A percentile compares a stretch with the other conserved stretches of the same genome.
Evolutionary conservation across 2,888 invertebrate species (phyloP).

Genomic region (Drosophila anceps): DNA sequence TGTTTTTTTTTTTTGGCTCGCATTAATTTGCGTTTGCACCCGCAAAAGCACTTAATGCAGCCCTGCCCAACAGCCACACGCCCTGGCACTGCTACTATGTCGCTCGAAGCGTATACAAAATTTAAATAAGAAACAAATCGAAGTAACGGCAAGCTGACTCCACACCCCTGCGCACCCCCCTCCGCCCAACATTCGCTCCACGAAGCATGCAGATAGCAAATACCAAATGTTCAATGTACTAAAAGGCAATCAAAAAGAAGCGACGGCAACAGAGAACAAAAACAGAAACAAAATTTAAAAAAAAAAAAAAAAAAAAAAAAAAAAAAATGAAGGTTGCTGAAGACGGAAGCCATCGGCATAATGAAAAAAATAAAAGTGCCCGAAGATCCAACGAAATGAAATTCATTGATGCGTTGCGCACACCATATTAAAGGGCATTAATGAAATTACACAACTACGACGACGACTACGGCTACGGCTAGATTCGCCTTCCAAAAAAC

Average conservation of each 20-base stretch:
- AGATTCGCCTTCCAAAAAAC: neutral
- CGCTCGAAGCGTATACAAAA: conserved; percentile 68
- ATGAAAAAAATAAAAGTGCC: conserved; percentile 54
- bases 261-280: conserved; percentile 12
- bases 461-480: conserved; percentile 22
- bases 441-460: conserved; percentile 65
- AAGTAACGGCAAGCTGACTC: conserved; percentile 62
- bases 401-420: conserved; percentile 62
- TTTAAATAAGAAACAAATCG: conserved; percentile 82
- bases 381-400: conserved; percentile 44
- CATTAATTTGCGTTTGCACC: conserved; percentile 74
- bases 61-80: conserved; percentile 38
- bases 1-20: conserved; percentile 34
- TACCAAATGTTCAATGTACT: conserved; percentile 73
- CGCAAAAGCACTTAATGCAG: conserved; percentile 77
- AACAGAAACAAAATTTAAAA: conserved; percentile 19
- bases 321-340: conserved; percentile 16
- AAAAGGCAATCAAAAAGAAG: conserved; percentile 58
- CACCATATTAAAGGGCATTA: conserved; percentile 64
- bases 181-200: neutral
- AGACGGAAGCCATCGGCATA: conserved; percentile 62
- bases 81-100: conserved; percentile 35
- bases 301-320: neutral
- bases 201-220: conserved; percentile 61
- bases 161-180: neutral